Conservation (phyloP, 2,797 vertebrate species). For the Betta splendens region DNA sequence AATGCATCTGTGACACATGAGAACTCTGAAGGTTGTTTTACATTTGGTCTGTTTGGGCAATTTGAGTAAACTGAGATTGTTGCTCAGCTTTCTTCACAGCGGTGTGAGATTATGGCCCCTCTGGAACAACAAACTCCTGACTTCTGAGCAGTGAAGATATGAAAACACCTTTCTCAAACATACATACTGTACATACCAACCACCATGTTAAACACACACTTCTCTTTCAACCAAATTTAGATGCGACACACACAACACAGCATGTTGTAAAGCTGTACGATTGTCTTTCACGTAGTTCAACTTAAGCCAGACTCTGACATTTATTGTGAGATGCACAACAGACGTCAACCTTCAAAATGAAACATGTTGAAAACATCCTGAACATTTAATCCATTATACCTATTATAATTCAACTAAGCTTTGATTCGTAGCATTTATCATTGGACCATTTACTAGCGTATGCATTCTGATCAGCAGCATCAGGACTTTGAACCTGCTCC, state of each 20-base stretch:
- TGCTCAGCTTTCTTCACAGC: slow-evolving; percentile 23
- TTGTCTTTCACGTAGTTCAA: slow-evolving; percentile 9
- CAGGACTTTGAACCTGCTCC: slow-evolving; percentile 62
- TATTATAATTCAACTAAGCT: slow-evolving; percentile 8
- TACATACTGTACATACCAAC: no score
- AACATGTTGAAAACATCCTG: not conserved
- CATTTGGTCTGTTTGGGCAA: slow-evolving; percentile 33
- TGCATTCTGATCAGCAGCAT: slow-evolving; percentile 24
- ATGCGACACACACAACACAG: not conserved
- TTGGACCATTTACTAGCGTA: slow-evolving; percentile 14
- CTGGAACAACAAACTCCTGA: slow-evolving; percentile 47
- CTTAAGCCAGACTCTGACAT: not conserved
- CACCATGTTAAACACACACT: no score
- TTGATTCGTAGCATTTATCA: slow-evolving; percentile 18
- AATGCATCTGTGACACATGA: slow-evolving; percentile 65
- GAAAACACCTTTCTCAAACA: slow-evolving; percentile 17
- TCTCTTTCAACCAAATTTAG: slow-evolving; percentile 11
- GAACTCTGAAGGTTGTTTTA: slow-evolving; percentile 21
- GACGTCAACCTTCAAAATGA: not conserved
- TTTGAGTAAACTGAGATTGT: slow-evolving; percentile 21
- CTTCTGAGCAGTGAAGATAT: slow-evolving; percentile 10
- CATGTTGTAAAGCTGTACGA: not conserved
- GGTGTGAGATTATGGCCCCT: slow-evolving; percentile 13
- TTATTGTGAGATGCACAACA: no score
- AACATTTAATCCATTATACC: not conserved